Evolutionary conservation across 2,888 invertebrate species (phyloP), one percentile per base, ranked within the genome.

Genomic region (Lepidocyrtoides sp.): DNA sequence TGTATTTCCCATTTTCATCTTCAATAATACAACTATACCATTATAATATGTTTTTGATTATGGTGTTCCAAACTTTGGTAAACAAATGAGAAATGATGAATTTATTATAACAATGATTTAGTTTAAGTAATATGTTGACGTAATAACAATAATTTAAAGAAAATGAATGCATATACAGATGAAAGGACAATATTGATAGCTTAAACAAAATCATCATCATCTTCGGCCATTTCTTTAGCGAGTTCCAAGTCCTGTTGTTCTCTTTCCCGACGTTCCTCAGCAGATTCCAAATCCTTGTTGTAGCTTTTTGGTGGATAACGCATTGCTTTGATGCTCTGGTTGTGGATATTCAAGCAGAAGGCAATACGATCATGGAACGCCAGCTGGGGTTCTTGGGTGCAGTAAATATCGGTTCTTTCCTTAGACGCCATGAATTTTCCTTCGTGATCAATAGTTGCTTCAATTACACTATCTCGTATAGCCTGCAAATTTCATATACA

Each of bases 141-240:
- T n/a, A n/a, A n/a, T n/a, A n/a, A 48, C 48, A 48, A 48, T 48
- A 48, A 48, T 48, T 48, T 48, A 48, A 48, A 12, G 4, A 12
- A 17, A 54, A 12, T 48, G 44, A 12, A 14, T 7, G 10, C 36
- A 48, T 17, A 54, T 17, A 14, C 17, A 17, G 17, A 32, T 32
- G 29, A 86, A 20, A 57, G 10, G 44, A 17, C n/a, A 54, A 8
- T 54, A n/a, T 3, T 60, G 4, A 23, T 32, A 51, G 36, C 4
- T 92, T 93, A 94, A n/a, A 94, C 92, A 60, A 92, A 94, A 96
- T 98, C 98, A 96, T 99, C 99, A 95, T 99, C 99, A 95, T 99
- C 99, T 95, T 99, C 99, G 7, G 99, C 99, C 98, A 99, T 99
- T 96, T 99, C 99, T 95, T 99, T 99, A n/a, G 99, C 99, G 94